phyloP scores from a whole-genome alignment of 2,888 invertebrate genomes.

The Cephus sareptanus region DNA sequence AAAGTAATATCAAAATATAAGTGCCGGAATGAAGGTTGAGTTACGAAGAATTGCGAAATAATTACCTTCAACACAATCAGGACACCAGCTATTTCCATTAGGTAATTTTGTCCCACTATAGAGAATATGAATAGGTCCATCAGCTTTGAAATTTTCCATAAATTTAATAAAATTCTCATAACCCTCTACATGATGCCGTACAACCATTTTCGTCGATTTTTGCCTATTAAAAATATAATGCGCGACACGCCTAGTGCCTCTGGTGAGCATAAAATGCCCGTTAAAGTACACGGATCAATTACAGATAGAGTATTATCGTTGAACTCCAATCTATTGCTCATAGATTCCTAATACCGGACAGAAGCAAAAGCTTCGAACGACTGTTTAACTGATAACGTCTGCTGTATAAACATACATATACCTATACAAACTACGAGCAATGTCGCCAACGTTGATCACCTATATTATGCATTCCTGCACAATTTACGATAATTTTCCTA shows the following conservation, averaged over 20 bases:
- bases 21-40: conserved; percentile 7
- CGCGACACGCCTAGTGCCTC: background rate
- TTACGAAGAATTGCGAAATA: background rate
- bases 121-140: conserved; percentile 68
- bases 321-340: background rate
- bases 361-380: background rate
- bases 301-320: background rate
- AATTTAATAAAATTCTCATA: conserved; percentile 74
- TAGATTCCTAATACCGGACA: background rate
- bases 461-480: background rate
- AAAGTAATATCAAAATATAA: background rate
- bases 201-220: conserved; percentile 64
- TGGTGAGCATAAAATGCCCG: background rate
- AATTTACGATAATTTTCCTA: background rate
- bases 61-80: conserved; percentile 86
- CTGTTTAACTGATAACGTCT: background rate
- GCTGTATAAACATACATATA: background rate
- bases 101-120: conserved; percentile 76
- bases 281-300: background rate
- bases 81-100: conserved; percentile 87
- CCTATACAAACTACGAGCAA: background rate
- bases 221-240: conserved; percentile 7
- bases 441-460: background rate
- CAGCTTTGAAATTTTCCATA: conserved; percentile 68
- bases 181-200: conserved; percentile 69